These are phyloP conservation scores for Sitophilus oryzae DNA, from an alignment of 1,140 invertebrate genomes.

Conservation along the genomic window DNA sequence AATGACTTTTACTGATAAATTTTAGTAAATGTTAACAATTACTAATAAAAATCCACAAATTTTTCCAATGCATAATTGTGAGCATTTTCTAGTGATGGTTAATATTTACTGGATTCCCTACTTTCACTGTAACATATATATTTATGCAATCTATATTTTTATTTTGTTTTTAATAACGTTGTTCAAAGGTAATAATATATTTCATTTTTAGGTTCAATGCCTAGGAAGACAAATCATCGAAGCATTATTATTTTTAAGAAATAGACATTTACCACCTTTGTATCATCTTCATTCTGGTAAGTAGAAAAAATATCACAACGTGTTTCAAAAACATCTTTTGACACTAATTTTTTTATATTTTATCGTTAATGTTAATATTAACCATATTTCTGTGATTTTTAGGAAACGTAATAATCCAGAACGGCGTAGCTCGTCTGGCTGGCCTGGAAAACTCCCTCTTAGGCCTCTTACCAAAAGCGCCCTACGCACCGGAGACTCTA, in stretches of 20 bases:
- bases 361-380: not conserved
- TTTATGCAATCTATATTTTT: too few species aligned
- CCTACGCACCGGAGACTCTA: constrained; percentile 58
- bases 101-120: too few species aligned
- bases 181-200: not conserved
- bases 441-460: constrained; percentile 79
- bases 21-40: too few species aligned
- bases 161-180: not conserved
- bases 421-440: constrained; percentile 76
- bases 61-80: too few species aligned
- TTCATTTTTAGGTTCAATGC: constrained; percentile 63
- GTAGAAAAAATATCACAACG: not conserved
- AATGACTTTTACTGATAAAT: too few species aligned
- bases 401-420: constrained; percentile 79
- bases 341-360: too few species aligned
- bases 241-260: constrained; percentile 78
- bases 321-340: too few species aligned
- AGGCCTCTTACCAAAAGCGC: constrained; percentile 65
- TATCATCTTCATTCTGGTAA: constrained; percentile 77
- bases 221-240: constrained; percentile 84
- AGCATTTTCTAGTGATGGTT: too few species aligned
- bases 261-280: constrained; percentile 80
- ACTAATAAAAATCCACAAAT: too few species aligned
- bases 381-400: not conserved
- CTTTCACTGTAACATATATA: too few species aligned